Evolutionary conservation across 2,888 invertebrate genomes (phyloP).

Genomic region (Aricia artaxerxes): DNA sequence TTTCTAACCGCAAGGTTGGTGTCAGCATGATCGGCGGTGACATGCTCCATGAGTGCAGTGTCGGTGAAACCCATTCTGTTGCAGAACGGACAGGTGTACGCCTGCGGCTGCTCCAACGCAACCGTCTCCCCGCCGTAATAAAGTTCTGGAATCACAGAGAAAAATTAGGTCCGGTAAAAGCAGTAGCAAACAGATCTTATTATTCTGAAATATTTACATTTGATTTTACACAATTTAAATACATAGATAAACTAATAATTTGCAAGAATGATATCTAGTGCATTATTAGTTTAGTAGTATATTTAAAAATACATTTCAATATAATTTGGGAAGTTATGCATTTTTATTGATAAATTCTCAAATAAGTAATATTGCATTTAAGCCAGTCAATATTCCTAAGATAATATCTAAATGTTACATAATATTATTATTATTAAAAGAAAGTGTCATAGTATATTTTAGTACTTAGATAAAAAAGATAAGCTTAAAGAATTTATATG

Average conservation of each 20-base stretch:
- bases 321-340: too few species aligned
- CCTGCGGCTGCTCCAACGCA: conserved; percentile 94
- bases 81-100: conserved; percentile 99
- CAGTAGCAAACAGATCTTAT: too few species aligned
- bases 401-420: background rate
- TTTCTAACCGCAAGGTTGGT: conserved; percentile 90
- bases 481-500: background rate
- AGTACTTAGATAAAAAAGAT: conserved; percentile 1
- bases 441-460: conserved; percentile 2
- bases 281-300: too few species aligned
- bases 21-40: conserved; percentile 94
- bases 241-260: too few species aligned
- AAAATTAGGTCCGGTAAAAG: background rate
- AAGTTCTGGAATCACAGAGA: conserved; percentile 82
- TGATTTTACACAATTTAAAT: too few species aligned
- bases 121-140: conserved; percentile 97
- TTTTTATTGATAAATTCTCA: too few species aligned
- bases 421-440: background rate
- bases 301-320: too few species aligned
- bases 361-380: too few species aligned
- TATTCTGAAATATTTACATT: too few species aligned
- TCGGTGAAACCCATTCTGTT: conserved; percentile 98
- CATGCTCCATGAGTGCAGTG: conserved; percentile 93
- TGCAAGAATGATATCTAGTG: too few species aligned
- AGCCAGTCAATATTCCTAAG: background rate